phyloP scores from a whole-genome alignment of 1,140 invertebrate genomes.

The Mylabris phalerata region DNA sequence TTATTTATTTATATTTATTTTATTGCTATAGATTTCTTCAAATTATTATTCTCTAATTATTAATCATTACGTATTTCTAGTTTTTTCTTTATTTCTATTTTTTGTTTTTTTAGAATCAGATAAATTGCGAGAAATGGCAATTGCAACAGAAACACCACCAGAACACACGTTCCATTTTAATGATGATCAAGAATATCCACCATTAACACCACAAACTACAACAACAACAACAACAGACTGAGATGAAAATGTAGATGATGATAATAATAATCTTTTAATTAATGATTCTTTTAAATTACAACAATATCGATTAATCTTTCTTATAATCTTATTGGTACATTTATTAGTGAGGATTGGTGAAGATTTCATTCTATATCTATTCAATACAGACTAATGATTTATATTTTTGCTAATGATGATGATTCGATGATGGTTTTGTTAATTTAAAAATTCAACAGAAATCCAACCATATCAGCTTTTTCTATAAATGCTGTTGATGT shows the following conservation, averaged over 20 bases:
- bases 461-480: no score
- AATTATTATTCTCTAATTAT: not conserved
- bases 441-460: no score
- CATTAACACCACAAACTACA: slow-evolving; percentile 60
- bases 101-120: slow-evolving; percentile 61
- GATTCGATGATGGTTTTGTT: not conserved
- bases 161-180: slow-evolving; percentile 63
- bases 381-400: slow-evolving; percentile 26
- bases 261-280: not conserved
- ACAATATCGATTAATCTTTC: slow-evolving; percentile 32
- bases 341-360: slow-evolving; percentile 33
- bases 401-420: slow-evolving; percentile 1
- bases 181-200: slow-evolving; percentile 78
- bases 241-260: slow-evolving; percentile 23
- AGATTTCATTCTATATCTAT: slow-evolving; percentile 32
- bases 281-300: not conserved
- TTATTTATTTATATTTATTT: not conserved
- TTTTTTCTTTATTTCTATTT: not conserved
- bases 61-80: no score
- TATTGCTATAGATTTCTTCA: not conserved
- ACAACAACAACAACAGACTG: slow-evolving; percentile 56
- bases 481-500: no score
- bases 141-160: slow-evolving; percentile 58
- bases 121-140: slow-evolving; percentile 65
- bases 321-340: slow-evolving; percentile 33